These are phyloP conservation scores for Antheraea yamamai DNA, from an alignment of 2,888 invertebrate genomes.

Conservation along the genomic window DNA sequence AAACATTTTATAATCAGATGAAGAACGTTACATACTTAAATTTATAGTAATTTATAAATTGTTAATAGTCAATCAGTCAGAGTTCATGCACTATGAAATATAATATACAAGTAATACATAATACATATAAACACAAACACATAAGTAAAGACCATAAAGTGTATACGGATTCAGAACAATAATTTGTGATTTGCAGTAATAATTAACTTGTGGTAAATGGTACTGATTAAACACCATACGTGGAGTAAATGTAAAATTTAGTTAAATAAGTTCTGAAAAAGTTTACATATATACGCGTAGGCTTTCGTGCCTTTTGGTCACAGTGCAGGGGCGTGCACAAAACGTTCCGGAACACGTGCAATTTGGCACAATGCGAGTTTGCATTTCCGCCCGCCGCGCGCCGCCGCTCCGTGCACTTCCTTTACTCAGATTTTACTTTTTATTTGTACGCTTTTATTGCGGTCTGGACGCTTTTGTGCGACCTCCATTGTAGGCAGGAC, in stretches of 20 bases:
- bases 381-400: conserved; percentile 74
- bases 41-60: too few species aligned
- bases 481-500: conserved; percentile 67
- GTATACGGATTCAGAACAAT: too few species aligned
- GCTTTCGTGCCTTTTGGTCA: conserved; percentile 57
- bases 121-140: too few species aligned
- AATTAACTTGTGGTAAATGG: too few species aligned
- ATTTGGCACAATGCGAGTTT: conserved; percentile 79
- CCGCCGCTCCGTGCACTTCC: conserved; percentile 74
- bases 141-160: too few species aligned
- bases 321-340: conserved; percentile 67
- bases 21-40: too few species aligned
- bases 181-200: too few species aligned
- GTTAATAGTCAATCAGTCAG: too few species aligned
- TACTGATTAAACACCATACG: too few species aligned
- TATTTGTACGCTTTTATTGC: conserved; percentile 72
- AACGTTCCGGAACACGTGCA: conserved; percentile 80
- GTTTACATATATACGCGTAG: conserved; percentile 31
- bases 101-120: too few species aligned
- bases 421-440: conserved; percentile 78
- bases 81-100: too few species aligned
- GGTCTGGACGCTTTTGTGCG: conserved; percentile 72
- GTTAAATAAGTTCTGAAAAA: conserved; percentile 30
- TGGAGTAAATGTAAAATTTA: background rate
- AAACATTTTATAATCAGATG: too few species aligned